phyloP scores from a whole-genome alignment of 2,113 vertebrate species.

The Nyctereutes procyonoides region DNA sequence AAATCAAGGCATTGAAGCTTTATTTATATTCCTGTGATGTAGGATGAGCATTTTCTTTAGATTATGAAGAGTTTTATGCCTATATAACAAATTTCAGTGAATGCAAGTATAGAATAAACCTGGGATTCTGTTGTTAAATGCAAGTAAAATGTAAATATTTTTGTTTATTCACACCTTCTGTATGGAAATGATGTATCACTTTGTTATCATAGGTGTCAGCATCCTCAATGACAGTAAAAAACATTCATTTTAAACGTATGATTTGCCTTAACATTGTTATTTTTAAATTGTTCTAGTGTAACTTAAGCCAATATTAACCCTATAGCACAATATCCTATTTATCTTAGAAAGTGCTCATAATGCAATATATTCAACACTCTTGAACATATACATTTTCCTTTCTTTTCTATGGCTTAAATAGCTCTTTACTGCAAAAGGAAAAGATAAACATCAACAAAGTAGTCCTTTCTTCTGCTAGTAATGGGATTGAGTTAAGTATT shows the following conservation, averaged over 20 bases:
- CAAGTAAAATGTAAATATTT: conserved; percentile 54
- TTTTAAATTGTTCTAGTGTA: conserved; percentile 28
- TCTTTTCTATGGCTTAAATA: conserved; percentile 26
- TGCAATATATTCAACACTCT: background rate
- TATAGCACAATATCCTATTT: background rate
- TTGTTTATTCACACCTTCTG: background rate
- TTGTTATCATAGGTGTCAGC: background rate
- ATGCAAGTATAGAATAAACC: background rate
- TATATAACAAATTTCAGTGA: conserved; percentile 12
- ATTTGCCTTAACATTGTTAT: background rate
- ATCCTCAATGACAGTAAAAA: background rate
- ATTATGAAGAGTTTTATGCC: background rate
- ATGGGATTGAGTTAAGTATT: conserved; percentile 72
- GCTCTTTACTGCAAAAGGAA: background rate
- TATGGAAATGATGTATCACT: background rate
- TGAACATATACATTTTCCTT: conserved; percentile 1
- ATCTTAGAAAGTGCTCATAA: conserved; percentile 7
- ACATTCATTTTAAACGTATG: background rate
- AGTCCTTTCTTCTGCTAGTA: conserved; percentile 39
- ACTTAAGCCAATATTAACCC: background rate
- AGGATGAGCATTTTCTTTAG: conserved; percentile 32
- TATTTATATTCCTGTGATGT: background rate
- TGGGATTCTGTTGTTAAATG: background rate
- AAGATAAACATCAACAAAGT: conserved; percentile 47
- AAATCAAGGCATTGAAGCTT: conserved; percentile 6